Base-by-base conservation (phyloP, 2,888 invertebrate genomes). In the Trichacis sp. region DNA sequence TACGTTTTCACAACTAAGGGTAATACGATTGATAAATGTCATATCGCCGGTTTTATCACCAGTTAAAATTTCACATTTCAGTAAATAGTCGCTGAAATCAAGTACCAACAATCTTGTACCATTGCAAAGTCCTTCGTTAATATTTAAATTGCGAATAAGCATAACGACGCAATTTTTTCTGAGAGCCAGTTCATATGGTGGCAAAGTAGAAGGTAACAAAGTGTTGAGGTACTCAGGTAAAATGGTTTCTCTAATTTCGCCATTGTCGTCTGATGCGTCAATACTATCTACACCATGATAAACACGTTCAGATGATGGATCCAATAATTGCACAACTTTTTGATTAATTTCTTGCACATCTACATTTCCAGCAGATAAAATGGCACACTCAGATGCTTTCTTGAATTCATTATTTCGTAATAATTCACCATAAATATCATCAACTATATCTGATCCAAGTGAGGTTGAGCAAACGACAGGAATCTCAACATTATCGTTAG, bases 91-190 rank as follows among this genome's bases (percentile, higher is more conserved):
- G n/a, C n/a, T n/a, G n/a, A n/a, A n/a, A n/a, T n/a, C n/a, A n/a
- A n/a, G n/a, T 18, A 47, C 12, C n/a, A 55, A 38, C 17, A 50
- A 14, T 45, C 51, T 43, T 0, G 64, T 71, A 20, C 67, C 64
- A 48, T 70, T 69, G 33, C 64, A 67, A 17, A 71, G 38, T 20
- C 69, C 64, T 68, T 9, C n/a, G n/a, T n/a, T n/a, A n/a, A n/a
- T n/a, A n/a, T n/a, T n/a, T n/a, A n/a, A n/a, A n/a, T n/a, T n/a
- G n/a, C n/a, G n/a, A n/a, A n/a, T n/a, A n/a, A n/a, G n/a, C n/a
- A n/a, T n/a, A n/a, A n/a, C n/a, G n/a, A 70, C 46, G 30, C 48
- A 40, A 57, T 62, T 40, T 11, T 50, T 46, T 18, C 65, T 59
- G 18, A 69, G 55, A n/a, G 48, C 4, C 45, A 58, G 45, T 65